A percentile compares a stretch with the other conserved stretches of the same genome.
Evolutionary conservation across 2,888 invertebrate genomes (phyloP).

Genomic region (Suillia variegata): DNA sequence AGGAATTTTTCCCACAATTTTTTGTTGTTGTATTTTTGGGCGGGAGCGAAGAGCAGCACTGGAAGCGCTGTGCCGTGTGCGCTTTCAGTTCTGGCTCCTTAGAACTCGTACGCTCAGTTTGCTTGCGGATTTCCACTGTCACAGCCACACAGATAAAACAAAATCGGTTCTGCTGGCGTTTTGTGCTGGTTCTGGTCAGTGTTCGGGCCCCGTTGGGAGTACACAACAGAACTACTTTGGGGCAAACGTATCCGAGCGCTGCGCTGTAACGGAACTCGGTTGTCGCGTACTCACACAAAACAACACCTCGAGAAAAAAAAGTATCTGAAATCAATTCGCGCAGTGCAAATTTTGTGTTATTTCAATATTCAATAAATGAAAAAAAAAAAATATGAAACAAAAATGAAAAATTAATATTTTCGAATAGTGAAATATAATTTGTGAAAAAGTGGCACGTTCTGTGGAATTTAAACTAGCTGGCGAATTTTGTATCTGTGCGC

Average conservation of each 20-base stretch:
- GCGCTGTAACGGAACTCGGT: too few relatives aligned
- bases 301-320: too few relatives aligned
- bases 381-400: too few relatives aligned
- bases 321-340: neutral
- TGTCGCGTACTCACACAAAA: too few relatives aligned
- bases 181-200: slow-evolving; percentile 22
- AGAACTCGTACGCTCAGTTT: slow-evolving; percentile 2
- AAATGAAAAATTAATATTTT: too few relatives aligned
- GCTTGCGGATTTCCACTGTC: slow-evolving; percentile 25
- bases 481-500: neutral
- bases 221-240: too few relatives aligned
- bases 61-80: neutral
- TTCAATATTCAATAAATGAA: too few relatives aligned
- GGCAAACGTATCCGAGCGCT: slow-evolving; percentile 5
- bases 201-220: slow-evolving; percentile 24
- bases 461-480: neutral
- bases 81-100: neutral
- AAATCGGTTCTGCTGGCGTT: too few relatives aligned
- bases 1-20: too few relatives aligned
- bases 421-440: too few relatives aligned
- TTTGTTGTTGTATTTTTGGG: too few relatives aligned
- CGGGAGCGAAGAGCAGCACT: neutral
- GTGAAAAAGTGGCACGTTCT: neutral
- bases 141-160: slow-evolving; percentile 16
- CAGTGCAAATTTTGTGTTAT: too few relatives aligned